Conservation (phyloP, 1,140 invertebrate genomes). For the Physella acuta region DNA sequence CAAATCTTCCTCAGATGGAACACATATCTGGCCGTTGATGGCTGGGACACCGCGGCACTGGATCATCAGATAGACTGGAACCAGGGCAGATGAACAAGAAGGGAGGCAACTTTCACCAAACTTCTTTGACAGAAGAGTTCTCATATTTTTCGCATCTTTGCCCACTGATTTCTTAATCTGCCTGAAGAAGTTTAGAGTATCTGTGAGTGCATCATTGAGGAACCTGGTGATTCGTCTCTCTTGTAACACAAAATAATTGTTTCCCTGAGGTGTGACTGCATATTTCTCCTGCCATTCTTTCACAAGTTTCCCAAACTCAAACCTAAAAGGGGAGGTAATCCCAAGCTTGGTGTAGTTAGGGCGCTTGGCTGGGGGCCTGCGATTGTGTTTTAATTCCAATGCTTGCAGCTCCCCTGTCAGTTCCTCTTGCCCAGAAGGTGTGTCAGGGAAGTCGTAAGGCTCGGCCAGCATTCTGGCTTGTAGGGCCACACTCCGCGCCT, state of each 20-base stretch:
- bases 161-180: too few species aligned
- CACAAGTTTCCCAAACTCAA: slow-evolving; percentile 63
- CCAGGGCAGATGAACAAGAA: slow-evolving; percentile 35
- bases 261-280: too few species aligned
- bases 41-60: slow-evolving; percentile 42
- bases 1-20: slow-evolving; percentile 66
- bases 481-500: slow-evolving; percentile 70
- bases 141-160: too few species aligned
- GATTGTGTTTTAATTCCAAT: slow-evolving; percentile 41
- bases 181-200: slow-evolving; percentile 38
- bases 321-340: slow-evolving; percentile 75
- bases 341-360: slow-evolving; percentile 79
- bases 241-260: slow-evolving; percentile 13
- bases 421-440: slow-evolving; percentile 35
- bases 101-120: too few species aligned
- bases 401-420: slow-evolving; percentile 26
- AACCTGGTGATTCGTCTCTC: slow-evolving; percentile 22
- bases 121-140: too few species aligned
- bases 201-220: slow-evolving; percentile 1
- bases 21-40: slow-evolving; percentile 46
- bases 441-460: slow-evolving; percentile 56
- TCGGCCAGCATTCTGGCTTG: slow-evolving; percentile 67
- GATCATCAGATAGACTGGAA: slow-evolving; percentile 45
- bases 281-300: slow-evolving; percentile 47
- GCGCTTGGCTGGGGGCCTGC: slow-evolving; percentile 78